Evolutionary conservation across 1,140 invertebrate species (phyloP).

Genomic region (Phymastichus coffea): DNA sequence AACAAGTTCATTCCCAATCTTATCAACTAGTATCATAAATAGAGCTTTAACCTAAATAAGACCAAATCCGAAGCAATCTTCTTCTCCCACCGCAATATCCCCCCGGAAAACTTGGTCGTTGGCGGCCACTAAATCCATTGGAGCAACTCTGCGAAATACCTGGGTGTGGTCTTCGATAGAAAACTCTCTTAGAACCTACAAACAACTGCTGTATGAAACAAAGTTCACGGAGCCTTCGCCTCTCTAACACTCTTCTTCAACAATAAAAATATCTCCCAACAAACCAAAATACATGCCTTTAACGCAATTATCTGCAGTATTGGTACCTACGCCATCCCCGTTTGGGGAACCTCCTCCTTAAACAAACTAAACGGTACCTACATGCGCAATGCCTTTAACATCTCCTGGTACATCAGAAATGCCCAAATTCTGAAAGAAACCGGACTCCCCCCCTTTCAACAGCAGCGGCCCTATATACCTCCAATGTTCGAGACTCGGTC

Average conservation of each 20-base stretch:
- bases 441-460: too few species aligned
- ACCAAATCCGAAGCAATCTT: too few species aligned
- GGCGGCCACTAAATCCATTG: slow-evolving; percentile 8
- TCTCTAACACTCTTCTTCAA: slow-evolving; percentile 18
- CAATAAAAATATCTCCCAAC: background rate
- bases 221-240: background rate
- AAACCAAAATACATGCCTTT: slow-evolving; percentile 11
- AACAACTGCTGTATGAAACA: background rate
- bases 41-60: too few species aligned
- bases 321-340: slow-evolving; percentile 20
- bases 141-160: slow-evolving; percentile 8
- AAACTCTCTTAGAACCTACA: slow-evolving; percentile 12
- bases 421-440: too few species aligned
- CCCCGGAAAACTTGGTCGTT: too few species aligned
- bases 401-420: slow-evolving; percentile 14
- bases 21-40: too few species aligned
- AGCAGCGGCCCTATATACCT: too few species aligned
- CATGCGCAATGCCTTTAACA: background rate
- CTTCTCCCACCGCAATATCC: too few species aligned
- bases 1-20: too few species aligned
- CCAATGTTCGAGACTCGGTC: too few species aligned
- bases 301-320: slow-evolving; percentile 22
- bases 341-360: background rate
- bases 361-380: slow-evolving; percentile 9
- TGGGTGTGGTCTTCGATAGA: background rate